Base-by-base conservation (phyloP, 2,888 invertebrate species). In the Andrena praecox region DNA sequence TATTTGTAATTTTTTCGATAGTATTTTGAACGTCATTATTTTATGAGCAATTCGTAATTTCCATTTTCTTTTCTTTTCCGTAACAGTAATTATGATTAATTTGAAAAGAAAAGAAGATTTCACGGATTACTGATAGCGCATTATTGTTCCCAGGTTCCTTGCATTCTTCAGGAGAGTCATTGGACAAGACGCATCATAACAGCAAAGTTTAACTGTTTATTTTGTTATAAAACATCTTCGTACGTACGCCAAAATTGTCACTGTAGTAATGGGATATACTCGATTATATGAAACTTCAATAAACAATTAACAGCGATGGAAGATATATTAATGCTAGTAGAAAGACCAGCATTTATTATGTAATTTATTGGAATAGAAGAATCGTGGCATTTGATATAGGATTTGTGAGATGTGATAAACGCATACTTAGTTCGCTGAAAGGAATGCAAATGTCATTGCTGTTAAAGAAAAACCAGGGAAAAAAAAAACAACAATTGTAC, bases 91-190 rank as follows among this genome's bases (percentile, higher is more conserved):
- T 48, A 8, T 8, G 52, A 60, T 20, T 16, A 75, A 24, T 29
- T 42, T 2, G 10, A 27, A 27, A 27, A 20, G 48, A 16, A 3
- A 59, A 2, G n/a, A 12, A 35, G 33, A 3, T 35, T 50, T 10
- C 33, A 29, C 6, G 10, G 35, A 20, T 48, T 62, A 24, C 62
- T 67, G 0, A 54, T 48, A 64, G 5, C 66, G 67, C 20, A 33
- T 69, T 60, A 27, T 74, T 72, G 59, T 85, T 91, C 88, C 33
- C 78, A 94, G 94, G 93, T 92, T 93, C 93, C 91, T 93, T 93
- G 90, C 93, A 93, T 89, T 94, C 93, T 85, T 93, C 93, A 42
- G 92, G 93, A 83, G 93, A 94, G 80, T 94, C 93, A 72, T 77
- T 94, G 90, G 93, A 94, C 80, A 93, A 93, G 80, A 87, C 89